Evolutionary conservation across 1,140 invertebrate genomes (phyloP).

Genomic region (Bombus haemorrhoidalis): DNA sequence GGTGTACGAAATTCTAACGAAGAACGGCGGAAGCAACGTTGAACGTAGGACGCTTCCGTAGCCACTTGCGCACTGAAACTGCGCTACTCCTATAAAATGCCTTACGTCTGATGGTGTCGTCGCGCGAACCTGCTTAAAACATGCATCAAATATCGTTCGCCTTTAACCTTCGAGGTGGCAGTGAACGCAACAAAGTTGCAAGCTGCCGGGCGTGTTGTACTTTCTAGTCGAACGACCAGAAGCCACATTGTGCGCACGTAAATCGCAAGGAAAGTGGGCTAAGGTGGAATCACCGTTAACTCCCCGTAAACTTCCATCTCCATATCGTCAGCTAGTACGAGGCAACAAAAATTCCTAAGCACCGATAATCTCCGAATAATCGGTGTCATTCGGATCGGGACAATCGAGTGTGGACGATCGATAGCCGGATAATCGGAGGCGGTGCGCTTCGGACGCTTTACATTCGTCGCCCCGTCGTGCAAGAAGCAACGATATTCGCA

Average conservation of each 20-base stretch:
- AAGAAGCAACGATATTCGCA: too few relatives aligned
- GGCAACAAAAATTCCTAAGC: background rate
- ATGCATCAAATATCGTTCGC: background rate
- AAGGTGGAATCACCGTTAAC: conserved; percentile 3
- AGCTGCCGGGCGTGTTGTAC: background rate
- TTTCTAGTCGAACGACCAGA: conserved; percentile 14
- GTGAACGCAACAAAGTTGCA: background rate
- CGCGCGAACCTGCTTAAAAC: background rate
- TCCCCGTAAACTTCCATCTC: background rate
- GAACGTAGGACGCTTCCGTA: too few relatives aligned
- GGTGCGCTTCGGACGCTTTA: too few relatives aligned
- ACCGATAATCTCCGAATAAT: too few relatives aligned
- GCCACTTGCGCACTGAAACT: too few relatives aligned
- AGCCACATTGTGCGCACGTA: background rate
- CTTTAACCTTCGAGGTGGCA: background rate
- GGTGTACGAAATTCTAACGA: too few relatives aligned
- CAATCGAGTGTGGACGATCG: too few relatives aligned
- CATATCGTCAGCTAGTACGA: background rate
- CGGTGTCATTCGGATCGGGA: too few relatives aligned
- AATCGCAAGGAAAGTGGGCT: conserved; percentile 4
- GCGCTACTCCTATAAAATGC: too few relatives aligned
- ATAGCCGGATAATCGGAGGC: too few relatives aligned
- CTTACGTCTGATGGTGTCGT: fast-evolving
- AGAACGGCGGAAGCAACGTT: too few relatives aligned
- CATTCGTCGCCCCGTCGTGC: fast-evolving